Evolutionary conservation across 1,140 invertebrate species (phyloP).

Genomic region (Aphaenogaster ashmeadi): DNA sequence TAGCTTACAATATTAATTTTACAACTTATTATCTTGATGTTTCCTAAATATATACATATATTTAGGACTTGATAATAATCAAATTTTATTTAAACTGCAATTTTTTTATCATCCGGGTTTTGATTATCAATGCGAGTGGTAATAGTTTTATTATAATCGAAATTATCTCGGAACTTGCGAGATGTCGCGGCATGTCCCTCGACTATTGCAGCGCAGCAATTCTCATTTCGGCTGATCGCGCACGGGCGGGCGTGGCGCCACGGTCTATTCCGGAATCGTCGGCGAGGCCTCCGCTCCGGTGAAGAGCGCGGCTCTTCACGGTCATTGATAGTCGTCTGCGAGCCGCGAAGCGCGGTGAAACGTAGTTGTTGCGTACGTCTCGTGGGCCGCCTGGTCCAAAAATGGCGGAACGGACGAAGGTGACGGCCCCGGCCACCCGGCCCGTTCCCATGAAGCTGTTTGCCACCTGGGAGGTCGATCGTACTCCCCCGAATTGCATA

Average conservation of each 20-base stretch:
- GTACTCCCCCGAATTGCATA: conserved; percentile 98
- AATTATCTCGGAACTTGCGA: background rate
- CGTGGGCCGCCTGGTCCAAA: conserved; percentile 80
- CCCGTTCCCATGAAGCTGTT: conserved; percentile 99
- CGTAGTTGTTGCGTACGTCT: conserved; percentile 69
- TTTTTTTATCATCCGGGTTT: too few relatives aligned
- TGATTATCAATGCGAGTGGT: too few relatives aligned
- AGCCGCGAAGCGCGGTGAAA: conserved; percentile 72
- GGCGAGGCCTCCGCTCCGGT: background rate
- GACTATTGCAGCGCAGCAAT: background rate
- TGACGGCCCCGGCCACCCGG: conserved; percentile 88
- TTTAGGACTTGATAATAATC: too few relatives aligned
- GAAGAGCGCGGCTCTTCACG: background rate
- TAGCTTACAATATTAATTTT: too few relatives aligned
- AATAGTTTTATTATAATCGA: background rate
- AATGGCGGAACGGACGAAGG: conserved; percentile 87
- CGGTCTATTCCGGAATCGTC: conserved; percentile 11
- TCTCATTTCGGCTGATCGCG: background rate
- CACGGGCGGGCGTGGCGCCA: conserved; percentile 53
- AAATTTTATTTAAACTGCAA: too few relatives aligned
- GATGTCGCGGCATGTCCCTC: background rate
- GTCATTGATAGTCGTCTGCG: conserved; percentile 72
- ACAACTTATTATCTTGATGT: too few relatives aligned
- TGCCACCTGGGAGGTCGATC: conserved; percentile 99
- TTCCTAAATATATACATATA: too few relatives aligned